Base-by-base conservation (phyloP, 2,113 vertebrate genomes). In the Peromyscus maniculatus region DNA sequence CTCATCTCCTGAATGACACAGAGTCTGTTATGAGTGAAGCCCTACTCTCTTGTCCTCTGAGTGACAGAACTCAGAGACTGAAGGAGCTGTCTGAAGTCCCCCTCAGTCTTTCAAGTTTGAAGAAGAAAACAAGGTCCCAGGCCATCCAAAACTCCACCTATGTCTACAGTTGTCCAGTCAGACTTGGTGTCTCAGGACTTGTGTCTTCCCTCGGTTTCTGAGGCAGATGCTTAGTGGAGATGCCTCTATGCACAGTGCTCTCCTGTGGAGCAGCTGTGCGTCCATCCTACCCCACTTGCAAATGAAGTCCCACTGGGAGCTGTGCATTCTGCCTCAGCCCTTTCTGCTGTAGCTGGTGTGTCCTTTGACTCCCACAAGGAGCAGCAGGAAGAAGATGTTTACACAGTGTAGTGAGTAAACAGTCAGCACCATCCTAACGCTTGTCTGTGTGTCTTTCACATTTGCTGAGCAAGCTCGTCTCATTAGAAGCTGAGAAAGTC, bases 331-430 rank as follows among this genome's bases (percentile, higher is more conserved):
- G 69, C 5, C 11, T 71, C 80, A 91, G 87, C 69, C 77, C 49
- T 95, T 96, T 89, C 95, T 89, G 91, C 69, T 0, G 0, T 79
- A 96, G 78, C 57, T 15, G 94, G 72, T 59, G 28, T 22, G 28
- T 49, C 46, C n/a, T 22, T 62, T 1, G 46, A 0, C 74, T 64
- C 62, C 80, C n/a, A 0, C 0, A 5, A 39, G 64, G 43, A 36
- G 39, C 55, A 55, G 55, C 78, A 93, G 96, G 93, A 96, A 97
- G 93, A 13, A 19, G 77, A 80, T 91, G 91, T 94, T 94, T 96
- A 57, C 62, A 9, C 0, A 2, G 33, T 55, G 55, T 24, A 31
- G 0, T 0, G 36, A 15, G 69, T 49, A 39, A 82, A 91, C 16
- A 49, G 39, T 67, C 84, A 78, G 36, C 91, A 82, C 21, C 9